Evolutionary conservation across 2,888 invertebrate species (phyloP).

Genomic region (Trichopoda pennipes): DNA sequence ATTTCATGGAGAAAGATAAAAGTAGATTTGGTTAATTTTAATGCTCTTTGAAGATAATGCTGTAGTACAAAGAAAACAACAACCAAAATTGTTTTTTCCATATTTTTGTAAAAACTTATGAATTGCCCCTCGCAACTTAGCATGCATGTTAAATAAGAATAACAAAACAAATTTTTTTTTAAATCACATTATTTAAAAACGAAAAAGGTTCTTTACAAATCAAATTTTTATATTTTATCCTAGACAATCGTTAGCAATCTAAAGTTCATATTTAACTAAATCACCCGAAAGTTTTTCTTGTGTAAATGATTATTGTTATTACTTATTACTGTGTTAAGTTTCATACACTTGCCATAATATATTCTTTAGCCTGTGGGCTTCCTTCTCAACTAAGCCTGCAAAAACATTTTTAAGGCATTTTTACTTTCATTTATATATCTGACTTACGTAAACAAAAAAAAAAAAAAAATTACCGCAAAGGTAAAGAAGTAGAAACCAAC

Average conservation of each 20-base stretch:
- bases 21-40: too few species aligned
- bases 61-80: too few species aligned
- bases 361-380: background rate
- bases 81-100: too few species aligned
- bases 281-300: conserved; percentile 13
- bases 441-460: background rate
- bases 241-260: conserved; percentile 4
- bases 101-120: too few species aligned
- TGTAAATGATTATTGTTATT: conserved; percentile 27
- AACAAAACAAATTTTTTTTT: background rate
- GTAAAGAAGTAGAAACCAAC: conserved; percentile 13
- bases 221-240: conserved; percentile 29
- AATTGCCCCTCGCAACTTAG: too few species aligned
- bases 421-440: conserved; percentile 31
- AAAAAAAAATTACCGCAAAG: background rate
- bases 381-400: background rate
- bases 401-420: background rate
- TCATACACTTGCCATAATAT: background rate
- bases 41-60: too few species aligned
- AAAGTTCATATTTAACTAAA: conserved; percentile 16
- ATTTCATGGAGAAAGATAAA: too few species aligned
- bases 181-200: background rate
- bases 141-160: too few species aligned
- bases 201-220: background rate
- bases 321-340: conserved; percentile 38